Evolutionary conservation across 2,113 vertebrate genomes (phyloP).

Genomic region (Arothron firmamentum): DNA sequence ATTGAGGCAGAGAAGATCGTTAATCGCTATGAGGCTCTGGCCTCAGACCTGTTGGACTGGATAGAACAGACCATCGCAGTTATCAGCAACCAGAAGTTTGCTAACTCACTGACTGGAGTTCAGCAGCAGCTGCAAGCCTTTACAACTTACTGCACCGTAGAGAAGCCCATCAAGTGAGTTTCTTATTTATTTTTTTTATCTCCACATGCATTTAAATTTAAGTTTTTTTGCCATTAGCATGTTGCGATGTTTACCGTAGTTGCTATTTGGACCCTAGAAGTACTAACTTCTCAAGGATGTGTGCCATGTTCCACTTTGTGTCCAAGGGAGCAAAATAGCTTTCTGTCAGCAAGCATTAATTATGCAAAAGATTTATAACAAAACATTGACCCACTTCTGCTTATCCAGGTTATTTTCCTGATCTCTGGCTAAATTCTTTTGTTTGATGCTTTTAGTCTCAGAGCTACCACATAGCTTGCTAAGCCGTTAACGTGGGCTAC

Average conservation of each 20-base stretch:
- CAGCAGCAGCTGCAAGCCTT: slow-evolving; percentile 96
- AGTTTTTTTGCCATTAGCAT: not conserved
- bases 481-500: too few relatives aligned
- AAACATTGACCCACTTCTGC: not conserved
- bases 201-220: not conserved
- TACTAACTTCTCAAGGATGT: too few relatives aligned
- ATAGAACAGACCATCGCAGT: slow-evolving; percentile 85
- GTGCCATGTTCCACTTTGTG: too few relatives aligned
- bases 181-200: not conserved
- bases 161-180: slow-evolving; percentile 91
- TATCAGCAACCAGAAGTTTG: slow-evolving; percentile 94
- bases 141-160: slow-evolving; percentile 91
- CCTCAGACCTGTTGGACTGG: slow-evolving; percentile 88
- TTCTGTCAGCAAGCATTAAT: too few relatives aligned
- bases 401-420: not conserved
- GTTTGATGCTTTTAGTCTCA: too few relatives aligned
- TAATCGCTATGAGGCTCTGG: slow-evolving; percentile 82
- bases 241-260: not conserved
- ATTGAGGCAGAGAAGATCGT: slow-evolving; percentile 85
- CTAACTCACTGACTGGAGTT: slow-evolving; percentile 89
- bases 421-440: too few relatives aligned
- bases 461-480: too few relatives aligned
- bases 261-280: too few relatives aligned
- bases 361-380: not conserved
- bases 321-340: not conserved